Evolutionary conservation across 1,140 invertebrate species (phyloP).

Genomic region (Scaptomyza montana): DNA sequence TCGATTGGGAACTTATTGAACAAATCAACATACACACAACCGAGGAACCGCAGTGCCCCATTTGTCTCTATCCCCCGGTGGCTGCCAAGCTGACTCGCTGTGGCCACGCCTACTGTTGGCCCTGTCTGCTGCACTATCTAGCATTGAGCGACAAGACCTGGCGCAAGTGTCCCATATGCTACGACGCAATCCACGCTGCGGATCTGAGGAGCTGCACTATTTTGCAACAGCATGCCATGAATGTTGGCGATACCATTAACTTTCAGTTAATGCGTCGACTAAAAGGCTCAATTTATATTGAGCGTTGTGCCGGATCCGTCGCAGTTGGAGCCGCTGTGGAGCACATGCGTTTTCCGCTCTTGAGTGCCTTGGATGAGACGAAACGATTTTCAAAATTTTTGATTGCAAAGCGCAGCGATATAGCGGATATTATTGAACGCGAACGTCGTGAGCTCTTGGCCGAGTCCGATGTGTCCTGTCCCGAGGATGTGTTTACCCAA

Average conservation of each 20-base stretch:
- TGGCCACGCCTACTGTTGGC: conserved; percentile 98
- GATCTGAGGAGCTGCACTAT: conserved; percentile 84
- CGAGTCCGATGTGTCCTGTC: conserved; percentile 88
- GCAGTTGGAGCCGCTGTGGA: conserved; percentile 13
- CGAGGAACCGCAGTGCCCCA: conserved; percentile 93
- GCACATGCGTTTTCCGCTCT: conserved; percentile 56
- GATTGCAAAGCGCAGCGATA: conserved; percentile 87
- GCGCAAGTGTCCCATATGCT: conserved; percentile 95
- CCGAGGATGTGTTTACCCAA: conserved; percentile 93
- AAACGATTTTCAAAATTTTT: conserved; percentile 91
- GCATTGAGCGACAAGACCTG: conserved; percentile 90
- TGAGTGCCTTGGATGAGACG: conserved; percentile 83
- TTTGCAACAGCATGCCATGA: conserved; percentile 84
- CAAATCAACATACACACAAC: conserved; percentile 91
- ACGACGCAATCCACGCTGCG: conserved; percentile 87
- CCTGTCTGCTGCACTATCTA: conserved; percentile 97
- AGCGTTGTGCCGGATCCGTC: conserved; percentile 84
- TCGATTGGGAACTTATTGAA: conserved; percentile 96
- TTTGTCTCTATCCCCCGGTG: conserved; percentile 93
- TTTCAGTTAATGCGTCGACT: conserved; percentile 94
- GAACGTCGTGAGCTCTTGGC: conserved; percentile 89
- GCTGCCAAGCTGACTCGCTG: conserved; percentile 96
- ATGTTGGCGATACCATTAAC: conserved; percentile 89
- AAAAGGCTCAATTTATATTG: conserved; percentile 90
- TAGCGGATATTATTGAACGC: conserved; percentile 88